These are phyloP conservation scores for Hapalemur alaotrensis DNA, from an alignment of 2,797 vertebrate species.

Conservation along the genomic window DNA sequence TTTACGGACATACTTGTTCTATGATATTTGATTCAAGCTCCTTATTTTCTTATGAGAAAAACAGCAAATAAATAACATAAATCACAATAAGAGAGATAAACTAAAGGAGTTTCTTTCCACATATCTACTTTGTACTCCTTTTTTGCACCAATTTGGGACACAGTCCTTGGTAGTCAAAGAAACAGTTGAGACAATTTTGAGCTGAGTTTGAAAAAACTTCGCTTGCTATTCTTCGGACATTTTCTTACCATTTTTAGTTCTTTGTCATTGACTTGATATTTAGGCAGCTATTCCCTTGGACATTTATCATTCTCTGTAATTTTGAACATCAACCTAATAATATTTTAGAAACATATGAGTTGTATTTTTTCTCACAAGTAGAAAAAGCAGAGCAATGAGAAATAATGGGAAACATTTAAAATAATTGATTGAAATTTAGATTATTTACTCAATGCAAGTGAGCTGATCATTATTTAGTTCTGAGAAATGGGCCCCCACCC, in stretches of 20 bases:
- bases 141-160: neutral
- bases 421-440: neutral
- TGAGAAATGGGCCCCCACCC: neutral
- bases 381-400: neutral
- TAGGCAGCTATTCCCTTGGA: neutral
- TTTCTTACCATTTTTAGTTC: conserved; percentile 8
- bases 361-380: neutral
- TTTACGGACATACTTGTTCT: neutral
- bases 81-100: neutral
- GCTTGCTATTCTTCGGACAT: neutral
- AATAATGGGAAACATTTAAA: neutral
- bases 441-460: neutral
- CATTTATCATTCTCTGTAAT: neutral
- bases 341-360: neutral
- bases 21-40: neutral
- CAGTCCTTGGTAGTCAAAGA: neutral
- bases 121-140: neutral
- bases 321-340: neutral
- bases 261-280: neutral
- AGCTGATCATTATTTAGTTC: neutral
- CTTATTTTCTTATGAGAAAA: conserved; percentile 25
- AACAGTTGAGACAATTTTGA: neutral
- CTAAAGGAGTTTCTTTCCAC: neutral
- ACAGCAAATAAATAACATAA: neutral
- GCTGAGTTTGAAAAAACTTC: neutral